A percentile compares a stretch with the other conserved stretches of the same genome.
phyloP scores from a whole-genome alignment of 2,797 vertebrate species.

The Pelochelys cantorii region DNA sequence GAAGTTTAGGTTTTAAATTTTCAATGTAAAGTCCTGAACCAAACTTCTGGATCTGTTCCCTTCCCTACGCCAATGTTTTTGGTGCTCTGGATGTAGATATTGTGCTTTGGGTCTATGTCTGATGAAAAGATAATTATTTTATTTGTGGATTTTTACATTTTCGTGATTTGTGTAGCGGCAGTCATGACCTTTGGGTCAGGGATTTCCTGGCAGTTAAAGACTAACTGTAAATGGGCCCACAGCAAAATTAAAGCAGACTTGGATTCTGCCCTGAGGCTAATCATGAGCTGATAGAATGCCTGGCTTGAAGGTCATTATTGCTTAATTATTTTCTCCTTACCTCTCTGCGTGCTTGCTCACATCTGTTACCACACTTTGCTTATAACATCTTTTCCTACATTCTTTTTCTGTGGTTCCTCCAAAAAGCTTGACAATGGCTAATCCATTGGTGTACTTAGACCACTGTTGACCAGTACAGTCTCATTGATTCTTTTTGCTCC shows the following conservation, averaged over 20 bases:
- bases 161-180: not conserved
- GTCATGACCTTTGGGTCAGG: not conserved
- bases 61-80: not conserved
- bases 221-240: not conserved
- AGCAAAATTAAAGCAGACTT: not conserved
- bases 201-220: not conserved
- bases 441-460: not conserved
- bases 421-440: not conserved
- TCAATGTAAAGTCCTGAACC: not conserved
- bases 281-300: not conserved
- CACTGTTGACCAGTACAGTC: accelerated
- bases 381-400: not conserved
- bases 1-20: not conserved
- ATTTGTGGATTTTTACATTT: not conserved
- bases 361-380: not conserved
- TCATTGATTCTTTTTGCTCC: not conserved
- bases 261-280: not conserved
- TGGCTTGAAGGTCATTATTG: not conserved
- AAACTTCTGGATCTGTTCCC: not conserved
- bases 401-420: not conserved
- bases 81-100: not conserved
- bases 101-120: not conserved
- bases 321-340: not conserved
- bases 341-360: not conserved
- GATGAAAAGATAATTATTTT: not conserved